phyloP scores from a whole-genome alignment of 2,797 vertebrate species.

The Scomberomorus guttatus region DNA sequence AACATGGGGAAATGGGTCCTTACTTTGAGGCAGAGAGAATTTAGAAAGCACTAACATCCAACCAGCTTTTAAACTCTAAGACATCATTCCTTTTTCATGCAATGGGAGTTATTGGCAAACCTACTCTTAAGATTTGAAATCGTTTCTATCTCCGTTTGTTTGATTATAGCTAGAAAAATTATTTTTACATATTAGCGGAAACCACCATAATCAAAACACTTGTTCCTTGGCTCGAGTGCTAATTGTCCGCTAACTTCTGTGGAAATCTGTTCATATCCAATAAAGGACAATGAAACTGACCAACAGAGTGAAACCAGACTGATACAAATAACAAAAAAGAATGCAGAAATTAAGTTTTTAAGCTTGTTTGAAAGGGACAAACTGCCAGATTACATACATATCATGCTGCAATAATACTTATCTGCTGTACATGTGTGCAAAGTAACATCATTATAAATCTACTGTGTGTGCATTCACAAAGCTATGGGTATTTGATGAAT shows the following conservation, averaged over 20 bases:
- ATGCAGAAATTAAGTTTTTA: not conserved
- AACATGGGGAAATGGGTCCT: slow-evolving; percentile 31
- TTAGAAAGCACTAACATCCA: slow-evolving; percentile 21
- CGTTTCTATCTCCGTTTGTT: slow-evolving; percentile 10
- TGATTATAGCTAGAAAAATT: slow-evolving; percentile 11
- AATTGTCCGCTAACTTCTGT: not conserved
- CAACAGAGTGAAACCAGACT: not conserved
- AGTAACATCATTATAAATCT: not conserved
- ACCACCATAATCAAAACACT: slow-evolving; percentile 30
- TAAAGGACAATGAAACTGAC: slow-evolving; percentile 31
- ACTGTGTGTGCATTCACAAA: not conserved
- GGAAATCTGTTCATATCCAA: slow-evolving; percentile 20
- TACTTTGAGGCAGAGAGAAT: slow-evolving; percentile 4
- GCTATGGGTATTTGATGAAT: too few relatives aligned
- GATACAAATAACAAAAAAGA: not conserved
- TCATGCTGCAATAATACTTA: not conserved
- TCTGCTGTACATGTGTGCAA: not conserved
- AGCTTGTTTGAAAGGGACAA: not conserved
- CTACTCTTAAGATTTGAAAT: slow-evolving; percentile 5
- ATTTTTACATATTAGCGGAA: slow-evolving; percentile 20
- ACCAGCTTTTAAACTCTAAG: slow-evolving; percentile 23
- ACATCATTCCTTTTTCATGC: slow-evolving; percentile 15
- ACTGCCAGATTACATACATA: not conserved
- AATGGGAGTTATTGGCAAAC: slow-evolving; percentile 14
- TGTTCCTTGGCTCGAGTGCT: slow-evolving; percentile 22